Evolutionary conservation across 2,797 vertebrate genomes (phyloP).

Genomic region (Urocyon cinereoargenteus): DNA sequence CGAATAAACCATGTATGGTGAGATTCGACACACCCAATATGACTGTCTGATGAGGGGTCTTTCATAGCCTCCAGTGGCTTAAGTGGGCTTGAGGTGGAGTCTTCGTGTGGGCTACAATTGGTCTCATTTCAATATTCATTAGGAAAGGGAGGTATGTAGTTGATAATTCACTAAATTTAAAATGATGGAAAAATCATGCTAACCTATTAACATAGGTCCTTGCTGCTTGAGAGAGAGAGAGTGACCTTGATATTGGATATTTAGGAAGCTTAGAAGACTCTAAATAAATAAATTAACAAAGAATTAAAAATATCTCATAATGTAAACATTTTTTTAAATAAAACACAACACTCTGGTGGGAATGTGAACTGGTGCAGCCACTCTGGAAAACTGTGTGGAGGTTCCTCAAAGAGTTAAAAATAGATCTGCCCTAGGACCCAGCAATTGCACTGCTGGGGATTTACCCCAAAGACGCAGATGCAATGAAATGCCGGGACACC

Average conservation of each 20-base stretch:
- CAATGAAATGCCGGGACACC: too few species aligned
- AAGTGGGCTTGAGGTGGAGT: not conserved
- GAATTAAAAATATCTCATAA: not conserved
- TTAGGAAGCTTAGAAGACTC: not conserved
- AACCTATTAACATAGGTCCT: not conserved
- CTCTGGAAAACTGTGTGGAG: too few species aligned
- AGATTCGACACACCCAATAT: fast-evolving
- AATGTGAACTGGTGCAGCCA: too few species aligned
- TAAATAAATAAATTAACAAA: not conserved
- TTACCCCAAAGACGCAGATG: too few species aligned
- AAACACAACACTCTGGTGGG: too few species aligned
- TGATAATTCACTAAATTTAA: not conserved
- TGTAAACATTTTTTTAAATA: too few species aligned
- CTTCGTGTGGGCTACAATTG: too few species aligned
- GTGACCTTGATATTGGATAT: not conserved
- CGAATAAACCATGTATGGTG: fast-evolving
- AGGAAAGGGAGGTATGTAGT: not conserved
- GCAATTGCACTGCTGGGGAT: too few species aligned
- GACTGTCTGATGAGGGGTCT: fast-evolving
- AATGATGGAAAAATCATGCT: not conserved
- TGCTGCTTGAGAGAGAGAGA: not conserved
- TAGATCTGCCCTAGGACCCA: too few species aligned
- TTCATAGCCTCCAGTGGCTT: not conserved
- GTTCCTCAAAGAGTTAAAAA: too few species aligned
- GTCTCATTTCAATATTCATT: not conserved